These are phyloP conservation scores for Calephelis nemesis DNA, from an alignment of 1,140 invertebrate species.

Conservation along the genomic window DNA sequence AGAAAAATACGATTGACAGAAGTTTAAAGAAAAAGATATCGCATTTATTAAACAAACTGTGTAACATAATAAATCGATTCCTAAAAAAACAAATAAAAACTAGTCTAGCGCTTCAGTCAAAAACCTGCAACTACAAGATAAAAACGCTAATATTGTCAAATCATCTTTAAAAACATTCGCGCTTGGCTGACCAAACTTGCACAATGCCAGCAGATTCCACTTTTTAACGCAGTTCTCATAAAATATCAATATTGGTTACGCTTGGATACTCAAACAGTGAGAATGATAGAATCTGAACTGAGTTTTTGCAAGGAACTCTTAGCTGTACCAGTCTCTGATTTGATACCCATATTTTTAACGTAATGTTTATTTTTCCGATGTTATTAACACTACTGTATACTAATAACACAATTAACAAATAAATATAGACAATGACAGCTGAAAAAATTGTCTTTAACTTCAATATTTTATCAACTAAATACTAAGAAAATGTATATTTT, in stretches of 20 bases:
- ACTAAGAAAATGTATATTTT: too few relatives aligned
- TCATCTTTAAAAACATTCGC: constrained; percentile 15
- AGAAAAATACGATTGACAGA: too few relatives aligned
- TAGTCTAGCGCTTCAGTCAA: not conserved
- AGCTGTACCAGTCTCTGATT: too few relatives aligned
- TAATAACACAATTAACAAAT: too few relatives aligned
- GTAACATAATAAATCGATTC: not conserved
- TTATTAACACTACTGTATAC: too few relatives aligned
- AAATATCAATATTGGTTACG: constrained; percentile 16
- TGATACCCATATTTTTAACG: too few relatives aligned
- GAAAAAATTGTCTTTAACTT: too few relatives aligned
- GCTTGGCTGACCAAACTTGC: constrained; percentile 10
- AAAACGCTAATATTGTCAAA: not conserved
- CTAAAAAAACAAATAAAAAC: constrained; percentile 7
- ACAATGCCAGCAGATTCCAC: not conserved
- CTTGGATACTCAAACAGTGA: constrained; percentile 3
- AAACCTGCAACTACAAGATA: constrained; percentile 1
- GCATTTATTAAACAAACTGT: not conserved
- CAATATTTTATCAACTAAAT: too few relatives aligned
- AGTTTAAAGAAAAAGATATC: too few relatives aligned
- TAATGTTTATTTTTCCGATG: too few relatives aligned
- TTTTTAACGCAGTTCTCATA: constrained; percentile 1
- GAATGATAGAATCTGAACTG: not conserved
- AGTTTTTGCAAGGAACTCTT: too few relatives aligned
- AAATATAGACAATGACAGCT: too few relatives aligned